phyloP scores from a whole-genome alignment of 2,113 vertebrate species.

The Balaenoptera acutorostrata region DNA sequence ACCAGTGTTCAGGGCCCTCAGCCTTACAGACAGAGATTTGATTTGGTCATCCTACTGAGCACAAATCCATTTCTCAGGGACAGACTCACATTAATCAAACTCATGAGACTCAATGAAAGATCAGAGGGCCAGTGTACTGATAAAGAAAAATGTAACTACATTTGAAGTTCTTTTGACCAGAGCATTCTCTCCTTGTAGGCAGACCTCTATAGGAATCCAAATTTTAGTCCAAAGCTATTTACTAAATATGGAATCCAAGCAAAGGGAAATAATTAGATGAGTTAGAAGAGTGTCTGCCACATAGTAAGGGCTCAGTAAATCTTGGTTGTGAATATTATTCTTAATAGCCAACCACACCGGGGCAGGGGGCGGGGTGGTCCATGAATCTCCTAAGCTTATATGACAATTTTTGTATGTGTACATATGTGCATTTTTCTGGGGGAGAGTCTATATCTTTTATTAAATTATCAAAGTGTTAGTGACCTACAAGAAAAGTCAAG shows the following conservation, averaged over 20 bases:
- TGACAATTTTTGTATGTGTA: not conserved
- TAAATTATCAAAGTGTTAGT: conserved; percentile 26
- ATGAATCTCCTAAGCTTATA: not conserved
- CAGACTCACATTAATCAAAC: not conserved
- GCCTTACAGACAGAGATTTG: not conserved
- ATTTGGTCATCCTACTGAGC: not conserved
- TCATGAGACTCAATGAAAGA: not conserved
- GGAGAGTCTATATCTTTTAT: not conserved
- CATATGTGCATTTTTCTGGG: not conserved
- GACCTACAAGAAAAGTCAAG: not conserved
- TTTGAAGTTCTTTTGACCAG: not conserved
- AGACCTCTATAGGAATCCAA: not conserved
- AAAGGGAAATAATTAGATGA: conserved; percentile 25
- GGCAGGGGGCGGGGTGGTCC: not conserved
- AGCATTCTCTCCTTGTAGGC: not conserved
- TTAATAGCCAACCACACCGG: not conserved
- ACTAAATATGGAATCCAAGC: conserved; percentile 24
- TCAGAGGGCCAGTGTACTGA: not conserved
- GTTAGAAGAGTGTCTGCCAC: not conserved
- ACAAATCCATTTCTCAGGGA: not conserved
- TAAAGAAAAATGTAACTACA: not conserved
- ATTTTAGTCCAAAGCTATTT: conserved; percentile 43
- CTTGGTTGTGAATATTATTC: not conserved
- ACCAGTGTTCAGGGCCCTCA: not conserved
- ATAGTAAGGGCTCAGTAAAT: not conserved